Evolutionary conservation across 2,888 invertebrate genomes (phyloP).

Genomic region (Pandemis corylana): DNA sequence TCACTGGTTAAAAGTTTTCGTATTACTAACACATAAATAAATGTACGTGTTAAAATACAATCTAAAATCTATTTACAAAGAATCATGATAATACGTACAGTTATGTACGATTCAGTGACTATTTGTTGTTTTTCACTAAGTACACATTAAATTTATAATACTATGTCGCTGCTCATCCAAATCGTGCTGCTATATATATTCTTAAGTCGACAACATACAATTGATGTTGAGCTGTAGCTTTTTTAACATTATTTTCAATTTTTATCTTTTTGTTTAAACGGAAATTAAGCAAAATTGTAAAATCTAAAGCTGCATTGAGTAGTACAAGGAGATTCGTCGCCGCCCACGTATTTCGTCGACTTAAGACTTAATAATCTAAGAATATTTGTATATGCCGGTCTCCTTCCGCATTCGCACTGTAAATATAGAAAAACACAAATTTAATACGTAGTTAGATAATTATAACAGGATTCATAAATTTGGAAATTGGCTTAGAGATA

Average conservation of each 20-base stretch:
- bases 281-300: neutral
- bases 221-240: neutral
- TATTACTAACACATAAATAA: slow-evolving; percentile 8
- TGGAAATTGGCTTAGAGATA: neutral
- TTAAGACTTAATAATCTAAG: slow-evolving; percentile 54
- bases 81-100: slow-evolving; percentile 7
- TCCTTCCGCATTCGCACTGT: slow-evolving; percentile 82
- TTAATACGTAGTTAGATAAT: neutral
- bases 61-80: slow-evolving; percentile 1
- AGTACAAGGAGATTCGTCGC: neutral
- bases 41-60: slow-evolving; percentile 6
- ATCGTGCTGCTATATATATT: slow-evolving; percentile 10
- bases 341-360: neutral
- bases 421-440: slow-evolving; percentile 53
- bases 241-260: neutral
- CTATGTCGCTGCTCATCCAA: slow-evolving; percentile 20
- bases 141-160: slow-evolving; percentile 36
- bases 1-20: slow-evolving; percentile 36
- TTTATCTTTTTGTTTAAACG: neutral
- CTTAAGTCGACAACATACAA: slow-evolving; percentile 5
- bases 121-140: slow-evolving; percentile 4
- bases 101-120: slow-evolving; percentile 8
- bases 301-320: neutral
- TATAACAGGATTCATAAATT: neutral
- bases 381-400: slow-evolving; percentile 81